Conservation (phyloP, 2,797 vertebrate species). For the Lycodopsis pacificus region DNA sequence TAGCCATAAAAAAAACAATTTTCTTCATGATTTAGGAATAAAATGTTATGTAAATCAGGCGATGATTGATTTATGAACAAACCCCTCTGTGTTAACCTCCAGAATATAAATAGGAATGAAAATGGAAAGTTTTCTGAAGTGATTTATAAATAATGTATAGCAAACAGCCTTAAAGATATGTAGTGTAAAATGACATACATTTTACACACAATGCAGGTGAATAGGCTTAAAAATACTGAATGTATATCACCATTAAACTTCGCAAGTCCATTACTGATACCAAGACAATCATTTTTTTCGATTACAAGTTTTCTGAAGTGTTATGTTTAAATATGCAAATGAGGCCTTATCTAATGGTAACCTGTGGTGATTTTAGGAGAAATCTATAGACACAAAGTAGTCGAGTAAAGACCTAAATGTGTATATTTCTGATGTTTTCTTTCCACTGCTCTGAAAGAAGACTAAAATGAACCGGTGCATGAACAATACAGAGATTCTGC, state of each 20-base stretch:
- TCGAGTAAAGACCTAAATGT: no score
- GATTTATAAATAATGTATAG: no score
- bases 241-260: neutral
- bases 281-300: neutral
- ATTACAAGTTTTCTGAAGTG: neutral
- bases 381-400: no score
- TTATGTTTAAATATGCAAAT: neutral
- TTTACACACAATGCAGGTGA: neutral
- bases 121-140: neutral
- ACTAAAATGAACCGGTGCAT: neutral
- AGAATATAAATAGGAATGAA: neutral
- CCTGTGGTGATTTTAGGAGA: no score
- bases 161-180: neutral
- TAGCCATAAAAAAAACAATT: neutral
- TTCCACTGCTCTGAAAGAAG: neutral
- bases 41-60: neutral
- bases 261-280: neutral
- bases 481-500: no score
- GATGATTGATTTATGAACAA: neutral
- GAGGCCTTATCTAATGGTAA: neutral
- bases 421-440: no score
- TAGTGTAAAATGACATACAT: neutral
- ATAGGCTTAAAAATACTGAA: neutral
- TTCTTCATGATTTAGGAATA: neutral
- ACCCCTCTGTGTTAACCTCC: neutral